Base-by-base conservation (phyloP, 2,113 vertebrate species). In the Perca fluviatilis region DNA sequence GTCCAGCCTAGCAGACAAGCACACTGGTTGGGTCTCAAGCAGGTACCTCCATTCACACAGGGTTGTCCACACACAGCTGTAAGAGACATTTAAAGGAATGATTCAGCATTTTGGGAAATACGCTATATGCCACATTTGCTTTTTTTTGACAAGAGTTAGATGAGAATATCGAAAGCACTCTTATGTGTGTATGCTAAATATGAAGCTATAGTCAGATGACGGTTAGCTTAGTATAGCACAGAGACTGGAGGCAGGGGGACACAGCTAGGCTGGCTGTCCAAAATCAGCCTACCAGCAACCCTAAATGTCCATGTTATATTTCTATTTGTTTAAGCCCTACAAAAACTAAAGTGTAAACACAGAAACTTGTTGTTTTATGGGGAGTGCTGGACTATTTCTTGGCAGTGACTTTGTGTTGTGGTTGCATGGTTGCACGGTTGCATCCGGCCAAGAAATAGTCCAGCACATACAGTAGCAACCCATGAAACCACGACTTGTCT, bases 21-120 rank as follows among this genome's bases (percentile, higher is more conserved):
- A 14, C 98, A 99, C 66, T 87, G 94, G 62, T 96, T 94, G 0
- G 96, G 96, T 84, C 91, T 92, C 8, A 91, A 0, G 14, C 98
- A 99, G 43, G 84, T 94, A 18, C 98, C 97, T 0, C 97, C 97
- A 0, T 99, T 97, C 75, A 89, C 91, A 84, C 98, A 99, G 0
- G 95, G 89, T 0, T 94, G 92, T 67, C 79, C 84, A 89, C 98
- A 99, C 25, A 97, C 18, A 3, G 97, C 97, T 99, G 77, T 0
- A 18, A 74, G 19, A 80, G 23, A 74, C 63, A 58, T 53, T 72
- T 14, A 30, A 47, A 72, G 14, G 4, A 19, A 25, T n/a, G 5
- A 50, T 33, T 63, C 13, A 13, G 1, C 16, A 25, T 68, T 54
- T 15, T 7, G 7, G 54, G 11, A 36, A 46, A 57, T 3, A 4